Base-by-base conservation (phyloP, 2,888 invertebrate genomes). In the Heliconius charithonia region DNA sequence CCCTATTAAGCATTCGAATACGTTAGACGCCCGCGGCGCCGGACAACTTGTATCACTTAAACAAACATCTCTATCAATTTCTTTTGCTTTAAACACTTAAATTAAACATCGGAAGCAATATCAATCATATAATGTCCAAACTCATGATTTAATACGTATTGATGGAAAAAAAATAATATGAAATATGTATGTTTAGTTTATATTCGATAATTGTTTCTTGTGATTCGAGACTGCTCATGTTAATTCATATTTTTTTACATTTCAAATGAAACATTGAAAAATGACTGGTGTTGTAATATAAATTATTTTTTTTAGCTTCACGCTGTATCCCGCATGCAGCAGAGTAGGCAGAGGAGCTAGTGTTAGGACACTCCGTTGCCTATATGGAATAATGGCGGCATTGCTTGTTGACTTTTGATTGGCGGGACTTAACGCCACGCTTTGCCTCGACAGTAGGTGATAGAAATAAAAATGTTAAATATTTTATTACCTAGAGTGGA, bases 1-100 rank as follows among this genome's bases (percentile, higher is more conserved):
- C 92, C 88, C 91, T 88, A 92, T 93, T 92, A 92, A 87, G 87
- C 82, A 83, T 84, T 83, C 85, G 86, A 89, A 89, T 89, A 88
- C 84, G 83, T 86, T 85, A 85, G 87, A 83, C 89, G 93, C 94
- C 93, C 86, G 92, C 90, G 91, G 94, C 92, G 90, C 84, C 84
- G 84, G 83, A 83, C 76, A 66, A 69, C 80, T 79, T 37, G 85
- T 75, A 79, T 86, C 87, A 85, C 89, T 89, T 92, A 94, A 94
- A 94, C 93, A 93, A 95, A 94, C 93, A 94, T 87, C 89, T 93
- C 90, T 91, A 93, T 94, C 92, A 93, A 93, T 92, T 91, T 85
- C 74, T 83, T 84, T 84, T 85, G 87, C 87, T 86, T 88, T 87
- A 85, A 85, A 87, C 87, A 87, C 85, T 83, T 83, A 85, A 87